phyloP scores from a whole-genome alignment of 1,140 invertebrate species.

The Whitmania pigra region DNA sequence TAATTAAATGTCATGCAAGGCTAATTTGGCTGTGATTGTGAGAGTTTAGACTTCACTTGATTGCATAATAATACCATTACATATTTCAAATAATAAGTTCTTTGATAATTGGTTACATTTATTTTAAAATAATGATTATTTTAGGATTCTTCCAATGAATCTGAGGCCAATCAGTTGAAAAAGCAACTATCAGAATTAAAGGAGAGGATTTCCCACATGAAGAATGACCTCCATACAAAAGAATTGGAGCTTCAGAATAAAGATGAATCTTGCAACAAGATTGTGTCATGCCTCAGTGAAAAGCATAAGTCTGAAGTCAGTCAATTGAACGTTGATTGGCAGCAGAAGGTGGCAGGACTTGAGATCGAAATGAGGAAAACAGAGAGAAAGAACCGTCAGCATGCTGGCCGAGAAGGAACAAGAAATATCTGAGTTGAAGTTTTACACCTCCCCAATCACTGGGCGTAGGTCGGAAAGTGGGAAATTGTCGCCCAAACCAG shows the following conservation, averaged over 20 bases:
- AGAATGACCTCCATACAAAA: slow-evolving; percentile 46
- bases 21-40: too few species aligned
- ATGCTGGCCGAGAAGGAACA: slow-evolving; percentile 66
- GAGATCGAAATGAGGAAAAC: slow-evolving; percentile 64
- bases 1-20: too few species aligned
- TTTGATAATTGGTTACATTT: too few species aligned
- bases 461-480: slow-evolving; percentile 11
- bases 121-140: slow-evolving; percentile 10
- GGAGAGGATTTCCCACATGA: slow-evolving; percentile 31
- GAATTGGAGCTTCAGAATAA: slow-evolving; percentile 35
- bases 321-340: slow-evolving; percentile 48
- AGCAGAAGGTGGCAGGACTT: slow-evolving; percentile 49
- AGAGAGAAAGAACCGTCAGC: slow-evolving; percentile 60
- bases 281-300: slow-evolving; percentile 31
- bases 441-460: slow-evolving; percentile 47
- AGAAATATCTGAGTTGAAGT: slow-evolving; percentile 56
- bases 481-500: background rate
- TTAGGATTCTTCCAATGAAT: slow-evolving; percentile 32
- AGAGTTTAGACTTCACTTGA: too few species aligned
- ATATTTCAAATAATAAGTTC: too few species aligned
- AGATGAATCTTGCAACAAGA: slow-evolving; percentile 32
- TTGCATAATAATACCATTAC: too few species aligned
- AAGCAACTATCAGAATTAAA: slow-evolving; percentile 37
- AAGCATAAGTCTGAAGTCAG: slow-evolving; percentile 50
- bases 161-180: slow-evolving; percentile 38